Conservation (phyloP, 2,113 vertebrate species). For the Loxodonta africana region DNA sequence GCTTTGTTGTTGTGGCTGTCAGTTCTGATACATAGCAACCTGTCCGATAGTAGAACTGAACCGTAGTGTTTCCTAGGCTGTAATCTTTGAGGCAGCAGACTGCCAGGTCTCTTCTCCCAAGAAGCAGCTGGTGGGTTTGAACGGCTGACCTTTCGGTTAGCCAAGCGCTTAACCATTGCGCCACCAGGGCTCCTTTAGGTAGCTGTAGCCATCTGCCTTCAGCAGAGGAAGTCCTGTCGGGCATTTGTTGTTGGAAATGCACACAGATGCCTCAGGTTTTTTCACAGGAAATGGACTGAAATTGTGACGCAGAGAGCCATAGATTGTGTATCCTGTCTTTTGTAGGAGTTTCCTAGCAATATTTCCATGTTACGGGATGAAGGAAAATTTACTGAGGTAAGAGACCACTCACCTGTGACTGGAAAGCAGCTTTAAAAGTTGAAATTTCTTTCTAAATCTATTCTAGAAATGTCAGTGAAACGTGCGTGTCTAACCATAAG, state of each 20-base stretch:
- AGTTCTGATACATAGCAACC: too few species aligned
- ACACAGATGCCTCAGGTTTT: not conserved
- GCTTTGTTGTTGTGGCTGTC: too few species aligned
- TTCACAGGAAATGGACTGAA: not conserved
- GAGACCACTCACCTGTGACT: not conserved
- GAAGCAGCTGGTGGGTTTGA: too few species aligned
- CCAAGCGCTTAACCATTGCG: too few species aligned
- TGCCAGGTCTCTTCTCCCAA: too few species aligned
- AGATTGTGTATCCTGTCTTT: not conserved
- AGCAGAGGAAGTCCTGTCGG: too few species aligned
- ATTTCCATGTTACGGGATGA: not conserved
- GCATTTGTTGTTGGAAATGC: not conserved
- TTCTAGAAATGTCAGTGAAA: not conserved
- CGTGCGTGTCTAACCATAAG: not conserved
- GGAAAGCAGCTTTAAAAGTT: not conserved
- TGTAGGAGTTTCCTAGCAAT: not conserved
- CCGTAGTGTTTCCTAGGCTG: too few species aligned
- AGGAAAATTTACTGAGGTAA: not conserved
- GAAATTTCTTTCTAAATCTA: not conserved
- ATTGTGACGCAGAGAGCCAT: not conserved
- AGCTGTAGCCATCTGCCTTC: not conserved
- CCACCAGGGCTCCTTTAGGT: too few species aligned
- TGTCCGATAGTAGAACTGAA: too few species aligned
- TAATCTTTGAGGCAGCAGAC: too few species aligned
- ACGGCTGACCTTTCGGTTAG: too few species aligned